A percentile compares a stretch with the other conserved stretches of the same genome.
These are phyloP conservation scores for Steinernema hermaphroditum DNA, from an alignment of 2,888 invertebrate genomes.

Conservation along the genomic window DNA sequence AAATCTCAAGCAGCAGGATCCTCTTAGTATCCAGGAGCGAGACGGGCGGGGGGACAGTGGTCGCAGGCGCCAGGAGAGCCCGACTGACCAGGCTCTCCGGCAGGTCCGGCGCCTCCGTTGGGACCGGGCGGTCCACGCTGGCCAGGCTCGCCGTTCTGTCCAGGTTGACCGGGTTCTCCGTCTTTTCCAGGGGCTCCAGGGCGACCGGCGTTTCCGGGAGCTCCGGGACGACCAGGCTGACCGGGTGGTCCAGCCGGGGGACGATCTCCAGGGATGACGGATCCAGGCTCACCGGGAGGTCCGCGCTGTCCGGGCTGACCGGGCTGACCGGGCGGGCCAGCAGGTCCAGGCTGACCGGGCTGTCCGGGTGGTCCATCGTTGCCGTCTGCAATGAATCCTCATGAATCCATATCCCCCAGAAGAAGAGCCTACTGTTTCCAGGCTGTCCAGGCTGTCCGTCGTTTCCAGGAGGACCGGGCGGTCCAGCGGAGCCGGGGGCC, in stretches of 20 bases:
- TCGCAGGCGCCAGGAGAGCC: constrained; percentile 65
- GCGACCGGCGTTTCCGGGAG: constrained; percentile 37
- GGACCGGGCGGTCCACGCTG: constrained; percentile 59
- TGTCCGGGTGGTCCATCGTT: constrained; percentile 42
- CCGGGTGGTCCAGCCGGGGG: constrained; percentile 57
- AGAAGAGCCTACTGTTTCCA: constrained; percentile 45
- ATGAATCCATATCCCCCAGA: not conserved
- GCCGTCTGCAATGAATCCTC: not conserved
- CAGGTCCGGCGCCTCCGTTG: constrained; percentile 59
- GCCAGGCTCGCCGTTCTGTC: constrained; percentile 58
- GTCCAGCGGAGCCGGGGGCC: constrained; percentile 76
- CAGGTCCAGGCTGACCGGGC: constrained; percentile 42
- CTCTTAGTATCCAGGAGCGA: constrained; percentile 61
- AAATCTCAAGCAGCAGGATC: not conserved
- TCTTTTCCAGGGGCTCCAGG: constrained; percentile 49
- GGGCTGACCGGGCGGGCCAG: constrained; percentile 55
- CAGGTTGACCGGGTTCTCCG: constrained; percentile 52
- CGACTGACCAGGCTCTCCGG: constrained; percentile 51
- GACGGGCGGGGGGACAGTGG: constrained; percentile 64
- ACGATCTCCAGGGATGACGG: constrained; percentile 50
- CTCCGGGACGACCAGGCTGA: constrained; percentile 47
- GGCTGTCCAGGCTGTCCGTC: constrained; percentile 58
- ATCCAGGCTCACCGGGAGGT: constrained; percentile 54
- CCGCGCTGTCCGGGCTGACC: constrained; percentile 56
- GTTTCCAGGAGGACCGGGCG: constrained; percentile 58